phyloP scores from a whole-genome alignment of 2,888 invertebrate genomes.

The Acleris sparsana region DNA sequence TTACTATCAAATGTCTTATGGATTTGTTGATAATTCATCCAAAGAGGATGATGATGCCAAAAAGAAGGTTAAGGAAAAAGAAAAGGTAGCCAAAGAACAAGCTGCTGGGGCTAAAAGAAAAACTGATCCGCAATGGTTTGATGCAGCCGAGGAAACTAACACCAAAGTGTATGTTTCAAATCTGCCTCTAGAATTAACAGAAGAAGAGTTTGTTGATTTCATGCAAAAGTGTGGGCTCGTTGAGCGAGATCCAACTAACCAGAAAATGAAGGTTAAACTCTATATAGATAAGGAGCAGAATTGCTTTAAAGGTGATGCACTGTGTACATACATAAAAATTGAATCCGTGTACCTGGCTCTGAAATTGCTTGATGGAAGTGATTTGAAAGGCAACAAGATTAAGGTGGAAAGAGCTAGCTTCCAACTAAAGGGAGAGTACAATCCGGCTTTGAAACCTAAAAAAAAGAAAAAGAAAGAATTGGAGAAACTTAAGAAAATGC shows the following conservation, averaged over 20 bases:
- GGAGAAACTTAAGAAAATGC: slow-evolving; percentile 95
- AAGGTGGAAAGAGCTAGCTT: slow-evolving; percentile 97
- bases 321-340: slow-evolving; percentile 97
- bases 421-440: slow-evolving; percentile 96
- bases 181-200: slow-evolving; percentile 93
- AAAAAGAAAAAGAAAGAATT: slow-evolving; percentile 94
- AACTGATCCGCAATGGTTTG: slow-evolving; percentile 93
- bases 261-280: slow-evolving; percentile 94
- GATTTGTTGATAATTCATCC: slow-evolving; percentile 87
- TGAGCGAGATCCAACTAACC: slow-evolving; percentile 91
- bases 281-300: slow-evolving; percentile 92
- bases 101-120: slow-evolving; percentile 79
- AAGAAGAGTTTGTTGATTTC: slow-evolving; percentile 94
- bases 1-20: slow-evolving; percentile 97
- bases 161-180: slow-evolving; percentile 98
- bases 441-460: slow-evolving; percentile 96
- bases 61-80: slow-evolving; percentile 50
- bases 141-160: slow-evolving; percentile 91
- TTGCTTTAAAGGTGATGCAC: slow-evolving; percentile 96
- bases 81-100: slow-evolving; percentile 67
- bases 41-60: slow-evolving; percentile 56
- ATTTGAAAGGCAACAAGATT: slow-evolving; percentile 90
- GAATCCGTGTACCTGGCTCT: slow-evolving; percentile 97
- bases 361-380: slow-evolving; percentile 94
- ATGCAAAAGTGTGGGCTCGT: slow-evolving; percentile 99